phyloP scores from a whole-genome alignment of 2,797 vertebrate genomes.

The Spea hammondii region DNA sequence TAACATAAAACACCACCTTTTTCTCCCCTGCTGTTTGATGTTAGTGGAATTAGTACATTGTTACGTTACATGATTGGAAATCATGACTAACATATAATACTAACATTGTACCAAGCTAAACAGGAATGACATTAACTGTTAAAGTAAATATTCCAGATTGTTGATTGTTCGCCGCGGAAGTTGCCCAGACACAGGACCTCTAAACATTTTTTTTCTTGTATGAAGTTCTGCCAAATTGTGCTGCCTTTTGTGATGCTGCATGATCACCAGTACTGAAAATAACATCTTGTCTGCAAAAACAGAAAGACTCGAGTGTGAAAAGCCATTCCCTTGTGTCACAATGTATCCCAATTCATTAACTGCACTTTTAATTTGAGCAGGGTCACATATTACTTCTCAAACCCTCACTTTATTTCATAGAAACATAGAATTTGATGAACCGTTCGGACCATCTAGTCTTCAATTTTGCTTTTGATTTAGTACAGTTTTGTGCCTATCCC shows the following conservation, averaged over 20 bases:
- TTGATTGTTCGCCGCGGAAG: not conserved
- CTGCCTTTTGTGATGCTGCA: not conserved
- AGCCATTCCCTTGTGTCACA: too few species aligned
- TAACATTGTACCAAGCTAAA: not conserved
- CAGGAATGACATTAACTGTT: not conserved
- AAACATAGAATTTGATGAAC: too few species aligned
- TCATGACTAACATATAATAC: not conserved
- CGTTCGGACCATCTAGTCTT: too few species aligned
- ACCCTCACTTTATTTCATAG: too few species aligned
- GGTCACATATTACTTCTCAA: too few species aligned
- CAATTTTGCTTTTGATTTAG: too few species aligned
- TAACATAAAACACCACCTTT: not conserved
- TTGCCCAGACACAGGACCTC: not conserved
- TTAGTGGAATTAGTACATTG: not conserved
- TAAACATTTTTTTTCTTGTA: not conserved
- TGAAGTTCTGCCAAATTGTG: not conserved
- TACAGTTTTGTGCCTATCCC: too few species aligned
- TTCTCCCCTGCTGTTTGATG: not conserved
- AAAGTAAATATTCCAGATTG: not conserved
- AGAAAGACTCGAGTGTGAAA: too few species aligned
- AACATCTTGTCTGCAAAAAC: too few species aligned
- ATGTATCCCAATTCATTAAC: too few species aligned
- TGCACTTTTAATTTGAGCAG: too few species aligned
- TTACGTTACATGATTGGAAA: not conserved
- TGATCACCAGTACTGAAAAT: not conserved